A percentile compares a stretch with the other conserved stretches of the same genome.
Conservation (phyloP, 2,888 invertebrate genomes). For the Cecidostiba fungosa region DNA sequence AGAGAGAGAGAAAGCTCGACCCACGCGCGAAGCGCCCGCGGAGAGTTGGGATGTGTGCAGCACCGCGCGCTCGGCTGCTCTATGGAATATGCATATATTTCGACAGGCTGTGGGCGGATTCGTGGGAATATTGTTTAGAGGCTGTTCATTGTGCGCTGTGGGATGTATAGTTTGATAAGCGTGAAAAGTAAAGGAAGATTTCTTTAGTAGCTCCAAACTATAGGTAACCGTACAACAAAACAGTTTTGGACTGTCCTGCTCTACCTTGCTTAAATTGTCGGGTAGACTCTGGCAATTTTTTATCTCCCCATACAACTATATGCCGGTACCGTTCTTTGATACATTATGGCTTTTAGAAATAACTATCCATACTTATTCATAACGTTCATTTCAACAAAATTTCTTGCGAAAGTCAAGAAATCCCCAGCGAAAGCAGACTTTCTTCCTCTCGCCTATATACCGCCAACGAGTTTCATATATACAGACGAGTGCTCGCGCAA, state of each 20-base stretch:
- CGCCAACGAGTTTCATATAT: neutral
- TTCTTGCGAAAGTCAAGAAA: neutral
- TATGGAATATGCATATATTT: neutral
- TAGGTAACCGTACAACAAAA: no score
- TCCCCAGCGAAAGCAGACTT: neutral
- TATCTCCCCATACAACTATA: no score
- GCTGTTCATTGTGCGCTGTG: neutral
- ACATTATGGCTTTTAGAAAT: no score
- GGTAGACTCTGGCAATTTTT: no score
- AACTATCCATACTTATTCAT: no score
- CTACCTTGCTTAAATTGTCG: no score
- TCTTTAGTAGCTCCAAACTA: no score
- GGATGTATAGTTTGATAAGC: no score
- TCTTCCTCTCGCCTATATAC: neutral
- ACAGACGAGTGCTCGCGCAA: neutral
- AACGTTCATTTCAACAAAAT: no score
- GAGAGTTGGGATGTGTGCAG: neutral
- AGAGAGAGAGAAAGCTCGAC: neutral
- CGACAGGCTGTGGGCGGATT: slow-evolving; percentile 1
- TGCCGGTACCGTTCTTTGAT: no score
- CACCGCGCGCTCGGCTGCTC: neutral
- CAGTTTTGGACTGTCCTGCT: no score
- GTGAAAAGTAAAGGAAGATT: no score
- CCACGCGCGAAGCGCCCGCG: neutral
- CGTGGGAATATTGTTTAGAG: neutral